A percentile compares a stretch with the other conserved stretches of the same genome.
Conservation (phyloP, 2,888 invertebrate species). For the Agrotis exclamationis region DNA sequence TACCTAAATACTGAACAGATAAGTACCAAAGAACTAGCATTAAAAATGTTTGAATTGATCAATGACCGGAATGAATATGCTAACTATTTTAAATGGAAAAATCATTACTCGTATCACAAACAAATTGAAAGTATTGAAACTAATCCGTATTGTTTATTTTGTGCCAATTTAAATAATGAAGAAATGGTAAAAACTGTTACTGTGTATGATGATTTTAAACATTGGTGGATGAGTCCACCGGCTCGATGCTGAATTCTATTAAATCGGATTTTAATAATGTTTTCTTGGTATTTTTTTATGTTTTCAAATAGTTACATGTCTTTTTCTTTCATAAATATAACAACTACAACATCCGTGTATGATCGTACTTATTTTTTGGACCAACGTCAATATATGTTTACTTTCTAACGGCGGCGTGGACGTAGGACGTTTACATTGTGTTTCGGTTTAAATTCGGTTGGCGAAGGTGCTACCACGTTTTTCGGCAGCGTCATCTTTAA, state of each 20-base stretch:
- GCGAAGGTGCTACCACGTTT: no score
- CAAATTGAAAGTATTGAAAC: slow-evolving; percentile 59
- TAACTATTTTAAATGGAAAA: slow-evolving; percentile 73
- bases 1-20: slow-evolving; percentile 69
- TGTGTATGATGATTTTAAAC: slow-evolving; percentile 60
- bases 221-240: slow-evolving; percentile 55
- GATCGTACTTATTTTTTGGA: no score
- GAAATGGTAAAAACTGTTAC: slow-evolving; percentile 53
- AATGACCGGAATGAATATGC: slow-evolving; percentile 65
- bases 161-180: slow-evolving; percentile 64
- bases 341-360: no score
- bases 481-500: no score
- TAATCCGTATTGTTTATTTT: slow-evolving; percentile 70
- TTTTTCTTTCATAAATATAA: not conserved
- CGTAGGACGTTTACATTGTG: no score
- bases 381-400: no score
- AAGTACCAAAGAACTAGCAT: slow-evolving; percentile 57
- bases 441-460: no score
- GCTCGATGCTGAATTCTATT: slow-evolving; percentile 38
- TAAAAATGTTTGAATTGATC: slow-evolving; percentile 67
- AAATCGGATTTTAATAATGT: no score
- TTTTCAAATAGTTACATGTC: not conserved
- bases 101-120: slow-evolving; percentile 70
- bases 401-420: no score
- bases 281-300: not conserved